Conservation (phyloP, 1,140 invertebrate genomes). For the Tigriopus japonicus region DNA sequence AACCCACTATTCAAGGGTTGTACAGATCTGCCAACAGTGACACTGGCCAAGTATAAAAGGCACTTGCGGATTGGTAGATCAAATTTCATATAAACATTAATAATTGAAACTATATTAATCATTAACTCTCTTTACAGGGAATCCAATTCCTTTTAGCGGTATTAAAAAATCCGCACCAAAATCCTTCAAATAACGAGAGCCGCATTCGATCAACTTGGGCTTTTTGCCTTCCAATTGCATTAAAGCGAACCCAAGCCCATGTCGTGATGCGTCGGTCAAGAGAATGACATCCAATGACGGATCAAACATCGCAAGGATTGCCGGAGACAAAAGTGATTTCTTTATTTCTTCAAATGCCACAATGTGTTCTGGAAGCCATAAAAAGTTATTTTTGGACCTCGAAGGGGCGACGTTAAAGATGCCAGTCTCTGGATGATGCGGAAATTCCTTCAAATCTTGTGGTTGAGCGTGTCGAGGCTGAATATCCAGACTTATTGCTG, state of each 20-base stretch:
- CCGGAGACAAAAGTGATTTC: neutral
- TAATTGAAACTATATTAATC: no score
- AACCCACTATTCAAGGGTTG: no score
- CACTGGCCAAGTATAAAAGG: no score
- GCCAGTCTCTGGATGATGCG: conserved; percentile 9
- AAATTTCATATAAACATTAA: no score
- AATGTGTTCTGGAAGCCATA: conserved; percentile 11
- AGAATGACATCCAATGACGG: conserved; percentile 9
- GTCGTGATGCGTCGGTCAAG: conserved; percentile 16
- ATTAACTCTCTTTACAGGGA: no score
- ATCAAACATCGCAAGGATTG: conserved; percentile 15
- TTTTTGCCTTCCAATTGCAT: conserved; percentile 7
- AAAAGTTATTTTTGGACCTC: conserved; percentile 3
- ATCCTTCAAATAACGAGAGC: conserved; percentile 12
- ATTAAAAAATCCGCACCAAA: no score
- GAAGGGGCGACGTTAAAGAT: neutral
- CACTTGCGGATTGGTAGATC: no score
- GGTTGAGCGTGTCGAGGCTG: no score
- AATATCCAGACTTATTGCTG: no score
- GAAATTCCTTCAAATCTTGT: conserved; percentile 7
- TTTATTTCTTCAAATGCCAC: conserved; percentile 6
- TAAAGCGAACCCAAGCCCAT: conserved; percentile 14
- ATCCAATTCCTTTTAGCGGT: no score
- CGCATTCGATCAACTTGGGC: conserved; percentile 16
- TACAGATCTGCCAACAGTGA: no score